Evolutionary conservation across 2,113 vertebrate species (phyloP).

Genomic region (Eidolon helvum): DNA sequence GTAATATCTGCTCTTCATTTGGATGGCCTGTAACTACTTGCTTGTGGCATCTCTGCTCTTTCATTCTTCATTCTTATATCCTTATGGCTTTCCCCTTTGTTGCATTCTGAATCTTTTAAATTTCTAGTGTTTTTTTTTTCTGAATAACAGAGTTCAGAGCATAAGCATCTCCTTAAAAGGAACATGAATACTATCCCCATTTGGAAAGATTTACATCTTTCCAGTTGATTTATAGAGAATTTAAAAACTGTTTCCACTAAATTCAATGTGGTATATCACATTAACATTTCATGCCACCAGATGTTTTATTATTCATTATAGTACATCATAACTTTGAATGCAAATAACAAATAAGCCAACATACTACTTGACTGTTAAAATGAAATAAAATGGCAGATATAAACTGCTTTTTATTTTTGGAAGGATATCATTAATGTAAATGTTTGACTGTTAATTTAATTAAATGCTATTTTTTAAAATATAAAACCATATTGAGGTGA

Average conservation of each 20-base stretch:
- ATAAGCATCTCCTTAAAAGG: background rate
- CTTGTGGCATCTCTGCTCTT: background rate
- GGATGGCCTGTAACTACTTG: background rate
- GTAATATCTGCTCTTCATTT: background rate
- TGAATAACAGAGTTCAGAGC: background rate
- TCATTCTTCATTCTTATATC: background rate
- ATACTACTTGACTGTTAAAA: slow-evolving; percentile 53
- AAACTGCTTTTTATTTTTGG: slow-evolving; percentile 72
- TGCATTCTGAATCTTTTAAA: background rate
- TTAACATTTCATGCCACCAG: slow-evolving; percentile 76
- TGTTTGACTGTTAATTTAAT: slow-evolving; percentile 82
- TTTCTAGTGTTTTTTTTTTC: background rate
- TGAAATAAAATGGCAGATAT: slow-evolving; percentile 69
- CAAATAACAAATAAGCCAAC: slow-evolving; percentile 67
- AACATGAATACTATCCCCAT: background rate
- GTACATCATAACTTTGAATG: slow-evolving; percentile 70
- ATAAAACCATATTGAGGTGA: slow-evolving; percentile 74
- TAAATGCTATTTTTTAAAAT: slow-evolving; percentile 81
- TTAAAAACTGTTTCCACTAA: slow-evolving; percentile 66
- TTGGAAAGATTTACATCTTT: background rate
- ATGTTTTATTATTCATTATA: slow-evolving; percentile 80
- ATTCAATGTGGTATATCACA: slow-evolving; percentile 72
- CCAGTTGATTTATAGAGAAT: slow-evolving; percentile 60
- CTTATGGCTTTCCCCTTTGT: background rate
- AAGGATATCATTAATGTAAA: slow-evolving; percentile 76